Base-by-base conservation (phyloP, 2,113 vertebrate genomes). In the Antennarius striatus region DNA sequence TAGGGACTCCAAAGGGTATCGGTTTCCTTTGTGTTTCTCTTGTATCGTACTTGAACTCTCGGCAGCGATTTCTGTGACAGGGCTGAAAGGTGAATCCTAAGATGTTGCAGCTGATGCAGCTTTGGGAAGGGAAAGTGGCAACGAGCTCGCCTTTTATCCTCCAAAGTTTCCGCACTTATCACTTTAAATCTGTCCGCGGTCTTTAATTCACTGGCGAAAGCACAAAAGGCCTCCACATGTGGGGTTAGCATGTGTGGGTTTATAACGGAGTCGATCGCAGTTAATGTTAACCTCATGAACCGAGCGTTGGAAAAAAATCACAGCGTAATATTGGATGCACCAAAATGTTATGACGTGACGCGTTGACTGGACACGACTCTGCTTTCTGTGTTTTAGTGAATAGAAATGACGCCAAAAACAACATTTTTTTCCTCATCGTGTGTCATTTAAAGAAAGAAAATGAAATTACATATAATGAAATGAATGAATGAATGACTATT, bases 51-150 rank as follows among this genome's bases (percentile, higher is more conserved):
- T 83, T 46, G 40, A 77, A 62, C 57, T 62, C 42, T 48, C 22
- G n/a, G 63, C 10, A 13, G 58, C 40, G 75, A 75, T 72, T 10
- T 50, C 17, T 42, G 4, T 22, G 45, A 80, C 78, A 67, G 77
- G 22, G 54, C 75, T 75, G 61, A 75, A 56, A 73, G 77, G 80
- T 77, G 65, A 68, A 71, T 63, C 42, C 64, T 75, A 77, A 83
- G 73, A 80, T 51, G 79, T 73, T 68, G 7, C 77, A 77, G 75
- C 68, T 75, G 78, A 81, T 69, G 50, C 36, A 47, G 83, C 15
- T 68, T 50, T 68, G 52, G 13, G 62, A 79, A 53, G 13, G 51
- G 39, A 77, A 76, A 76, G 77, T 68, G 70, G 56, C 64, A 67
- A 63, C 57, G 0, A 52, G 57, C 71, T 67, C 32, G 50, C 11